Conservation (phyloP, 2,113 vertebrate species). For the Pogonocichla stellata region DNA sequence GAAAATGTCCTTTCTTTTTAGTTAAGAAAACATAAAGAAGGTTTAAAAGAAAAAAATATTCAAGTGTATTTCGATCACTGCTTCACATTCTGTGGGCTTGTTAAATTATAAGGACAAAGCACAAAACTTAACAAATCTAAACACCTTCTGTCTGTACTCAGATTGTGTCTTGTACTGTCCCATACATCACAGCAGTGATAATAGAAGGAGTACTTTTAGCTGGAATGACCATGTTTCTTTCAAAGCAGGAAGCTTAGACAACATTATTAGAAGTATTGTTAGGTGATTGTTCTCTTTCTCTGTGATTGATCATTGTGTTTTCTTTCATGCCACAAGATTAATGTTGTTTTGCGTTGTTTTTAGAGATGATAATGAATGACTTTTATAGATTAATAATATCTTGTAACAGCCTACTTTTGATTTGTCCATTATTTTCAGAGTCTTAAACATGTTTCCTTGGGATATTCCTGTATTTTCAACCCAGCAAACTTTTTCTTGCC, state of each 20-base stretch:
- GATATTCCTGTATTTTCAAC: neutral
- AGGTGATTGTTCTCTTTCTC: slow-evolving; percentile 62
- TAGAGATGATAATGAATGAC: slow-evolving; percentile 52
- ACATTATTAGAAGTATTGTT: slow-evolving; percentile 65
- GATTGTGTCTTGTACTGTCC: neutral
- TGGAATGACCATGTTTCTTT: slow-evolving; percentile 22
- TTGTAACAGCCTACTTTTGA: slow-evolving; percentile 29
- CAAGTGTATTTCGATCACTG: neutral
- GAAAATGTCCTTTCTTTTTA: slow-evolving; percentile 1
- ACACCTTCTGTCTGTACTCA: neutral
- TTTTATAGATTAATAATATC: slow-evolving; percentile 40
- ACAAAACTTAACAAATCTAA: slow-evolving; percentile 4
- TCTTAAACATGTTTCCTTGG: neutral
- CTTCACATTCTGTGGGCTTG: slow-evolving; percentile 12
- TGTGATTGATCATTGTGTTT: slow-evolving; percentile 71
- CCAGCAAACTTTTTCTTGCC: neutral
- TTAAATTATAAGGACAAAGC: slow-evolving; percentile 30
- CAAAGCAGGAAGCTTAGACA: slow-evolving; percentile 29
- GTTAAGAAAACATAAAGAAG: neutral
- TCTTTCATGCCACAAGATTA: slow-evolving; percentile 70
- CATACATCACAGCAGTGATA: slow-evolving; percentile 2
- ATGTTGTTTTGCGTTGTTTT: slow-evolving; percentile 64
- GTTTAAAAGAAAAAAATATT: neutral
- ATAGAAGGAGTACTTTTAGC: slow-evolving; percentile 7
- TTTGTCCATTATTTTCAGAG: slow-evolving; percentile 34